Evolutionary conservation across 2,888 invertebrate species (phyloP).

Genomic region (Polydrusus tereticollis): DNA sequence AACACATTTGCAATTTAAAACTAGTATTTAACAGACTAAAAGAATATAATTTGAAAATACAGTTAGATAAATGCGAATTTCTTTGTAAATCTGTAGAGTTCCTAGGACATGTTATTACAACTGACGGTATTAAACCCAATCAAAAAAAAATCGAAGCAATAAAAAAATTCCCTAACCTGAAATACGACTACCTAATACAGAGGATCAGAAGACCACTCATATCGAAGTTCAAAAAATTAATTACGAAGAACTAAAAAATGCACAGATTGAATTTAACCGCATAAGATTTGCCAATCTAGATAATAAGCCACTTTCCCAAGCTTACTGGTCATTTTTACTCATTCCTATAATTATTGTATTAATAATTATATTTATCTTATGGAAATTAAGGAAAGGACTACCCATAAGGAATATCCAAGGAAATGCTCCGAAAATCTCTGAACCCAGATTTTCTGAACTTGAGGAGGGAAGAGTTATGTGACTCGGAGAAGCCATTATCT

Average conservation of each 20-base stretch:
- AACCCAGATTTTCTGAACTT: background rate
- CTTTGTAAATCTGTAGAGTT: too few relatives aligned
- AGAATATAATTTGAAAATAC: too few relatives aligned
- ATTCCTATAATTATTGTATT: background rate
- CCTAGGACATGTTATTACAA: too few relatives aligned
- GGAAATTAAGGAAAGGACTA: background rate
- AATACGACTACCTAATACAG: background rate
- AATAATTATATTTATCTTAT: background rate
- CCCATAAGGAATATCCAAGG: background rate
- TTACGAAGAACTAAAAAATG: background rate
- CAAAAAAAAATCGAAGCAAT: too few relatives aligned
- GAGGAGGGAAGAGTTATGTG: background rate
- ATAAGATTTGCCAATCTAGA: background rate
- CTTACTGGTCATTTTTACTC: background rate
- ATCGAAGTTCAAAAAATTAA: background rate
- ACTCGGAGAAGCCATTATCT: background rate
- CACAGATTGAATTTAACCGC: background rate
- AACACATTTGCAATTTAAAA: too few relatives aligned
- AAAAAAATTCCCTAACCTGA: background rate
- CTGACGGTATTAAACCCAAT: too few relatives aligned
- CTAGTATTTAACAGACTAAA: too few relatives aligned
- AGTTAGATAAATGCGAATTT: too few relatives aligned
- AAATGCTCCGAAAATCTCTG: background rate
- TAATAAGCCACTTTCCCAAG: background rate
- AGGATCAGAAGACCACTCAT: background rate